Evolutionary conservation across 2,797 vertebrate species (phyloP).

Genomic region (Glossophaga mutica): DNA sequence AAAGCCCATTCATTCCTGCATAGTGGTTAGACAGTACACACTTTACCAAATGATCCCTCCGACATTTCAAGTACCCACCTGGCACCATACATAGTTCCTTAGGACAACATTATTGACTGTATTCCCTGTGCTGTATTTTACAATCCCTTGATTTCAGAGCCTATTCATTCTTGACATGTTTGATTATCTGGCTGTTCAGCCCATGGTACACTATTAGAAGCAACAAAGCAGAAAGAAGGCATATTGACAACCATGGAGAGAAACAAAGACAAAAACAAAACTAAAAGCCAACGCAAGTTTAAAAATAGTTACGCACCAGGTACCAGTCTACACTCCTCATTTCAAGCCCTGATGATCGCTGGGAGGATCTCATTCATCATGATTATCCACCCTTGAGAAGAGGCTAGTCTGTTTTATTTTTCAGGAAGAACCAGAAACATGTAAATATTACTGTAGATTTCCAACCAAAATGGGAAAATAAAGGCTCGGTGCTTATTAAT

Average conservation of each 20-base stretch:
- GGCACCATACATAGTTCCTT: background rate
- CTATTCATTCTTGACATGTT: background rate
- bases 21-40: background rate
- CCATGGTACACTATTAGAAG: background rate
- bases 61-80: background rate
- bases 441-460: background rate
- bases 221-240: constrained; percentile 13
- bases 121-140: background rate
- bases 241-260: background rate
- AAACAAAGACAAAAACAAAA: constrained; percentile 17
- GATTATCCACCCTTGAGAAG: background rate
- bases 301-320: background rate
- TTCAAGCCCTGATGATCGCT: background rate
- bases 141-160: background rate
- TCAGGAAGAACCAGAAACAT: constrained; percentile 21
- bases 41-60: background rate
- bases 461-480: constrained; percentile 30
- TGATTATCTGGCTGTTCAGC: background rate
- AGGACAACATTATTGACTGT: background rate
- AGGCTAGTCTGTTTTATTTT: background rate
- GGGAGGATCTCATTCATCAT: background rate
- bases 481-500: constrained; percentile 3
- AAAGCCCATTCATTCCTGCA: background rate
- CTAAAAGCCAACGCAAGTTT: background rate
- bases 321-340: background rate